Evolutionary conservation across 2,888 invertebrate genomes (phyloP).

Genomic region (Hofmannophila pseudospretella): DNA sequence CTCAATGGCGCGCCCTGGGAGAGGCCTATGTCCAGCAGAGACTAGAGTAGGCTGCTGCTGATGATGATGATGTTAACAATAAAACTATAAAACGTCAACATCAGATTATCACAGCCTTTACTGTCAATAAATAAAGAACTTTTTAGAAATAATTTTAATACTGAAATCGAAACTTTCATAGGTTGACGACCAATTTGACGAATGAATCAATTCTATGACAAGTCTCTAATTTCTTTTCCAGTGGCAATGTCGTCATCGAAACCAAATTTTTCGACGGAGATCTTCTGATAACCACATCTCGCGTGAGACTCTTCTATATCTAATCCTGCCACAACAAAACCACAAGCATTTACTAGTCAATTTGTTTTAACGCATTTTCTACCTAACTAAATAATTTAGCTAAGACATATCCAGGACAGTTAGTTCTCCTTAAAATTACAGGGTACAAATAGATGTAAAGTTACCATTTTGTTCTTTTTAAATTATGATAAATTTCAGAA

Average conservation of each 20-base stretch:
- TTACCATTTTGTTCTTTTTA: neutral
- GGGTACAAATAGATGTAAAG: slow-evolving; percentile 4
- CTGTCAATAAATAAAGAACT: too few relatives aligned
- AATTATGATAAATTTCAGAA: slow-evolving; percentile 13
- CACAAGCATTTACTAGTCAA: slow-evolving; percentile 48
- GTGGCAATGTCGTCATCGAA: slow-evolving; percentile 97
- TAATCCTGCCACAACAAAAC: slow-evolving; percentile 60
- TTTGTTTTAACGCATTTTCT: slow-evolving; percentile 16
- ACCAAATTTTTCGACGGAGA: slow-evolving; percentile 98
- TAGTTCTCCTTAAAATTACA: too few relatives aligned
- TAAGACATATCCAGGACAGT: slow-evolving; percentile 2
- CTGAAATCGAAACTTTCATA: too few relatives aligned
- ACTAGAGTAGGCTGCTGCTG: too few relatives aligned
- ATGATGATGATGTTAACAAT: too few relatives aligned
- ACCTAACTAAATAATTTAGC: slow-evolving; percentile 8
- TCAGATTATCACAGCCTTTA: too few relatives aligned
- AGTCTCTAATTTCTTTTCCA: slow-evolving; percentile 62
- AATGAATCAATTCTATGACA: too few relatives aligned
- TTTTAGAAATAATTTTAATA: too few relatives aligned
- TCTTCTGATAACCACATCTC: slow-evolving; percentile 94
- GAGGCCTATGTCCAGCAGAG: too few relatives aligned
- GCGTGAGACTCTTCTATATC: slow-evolving; percentile 96
- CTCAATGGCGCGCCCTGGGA: too few relatives aligned
- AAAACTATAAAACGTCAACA: too few relatives aligned
- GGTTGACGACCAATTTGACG: too few relatives aligned